Base-by-base conservation (phyloP, 2,888 invertebrate species). In the Smittia aterrima region DNA sequence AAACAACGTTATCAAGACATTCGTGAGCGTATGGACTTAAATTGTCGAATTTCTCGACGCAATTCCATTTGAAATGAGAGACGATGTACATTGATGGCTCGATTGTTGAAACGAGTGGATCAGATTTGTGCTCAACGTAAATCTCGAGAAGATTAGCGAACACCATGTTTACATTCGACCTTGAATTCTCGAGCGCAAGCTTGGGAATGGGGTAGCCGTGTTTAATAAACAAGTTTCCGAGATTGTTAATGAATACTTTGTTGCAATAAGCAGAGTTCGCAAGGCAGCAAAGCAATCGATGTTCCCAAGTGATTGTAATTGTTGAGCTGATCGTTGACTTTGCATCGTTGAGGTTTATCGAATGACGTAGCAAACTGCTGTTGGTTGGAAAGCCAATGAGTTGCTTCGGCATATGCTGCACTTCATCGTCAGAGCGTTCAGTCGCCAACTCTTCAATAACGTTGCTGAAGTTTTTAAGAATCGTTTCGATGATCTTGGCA, bases 21-120 rank as follows among this genome's bases (percentile, higher is more conserved):
- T 93, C 93, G 81, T 93, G 96, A 24, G 95, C 91, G 79, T 97
- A 98, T 0, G 93, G 93, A 70, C 92, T 85, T 11, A 95, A 87
- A 80, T 93, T 93, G 3, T 87, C 88, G 0, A 92, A 90, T 67
- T 89, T 86, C 68, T 89, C 86, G 78, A 92, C 90, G 0, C 89
- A 88, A 78, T 92, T 90, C 89, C 95, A 93, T 79, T 92, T 92
- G 80, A 95, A 93, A 75, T 90, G 86, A 0, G 95, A 96, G 1
- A 62, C 72, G 79, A 93, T 86, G 82, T 96, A 96, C 96, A 98
- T 96, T 76, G 94, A 95, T 4, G 94, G 95, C 82, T 98, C 97
- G 76, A 98, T 95, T 4, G 93, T 93, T n/a, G 96, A 96, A 24
- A 97, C 95, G 11, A 98, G 85, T 0, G 96, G 96, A 84, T 96